Base-by-base conservation (phyloP, 2,113 vertebrate genomes). In the Rhabdornis inornatus region DNA sequence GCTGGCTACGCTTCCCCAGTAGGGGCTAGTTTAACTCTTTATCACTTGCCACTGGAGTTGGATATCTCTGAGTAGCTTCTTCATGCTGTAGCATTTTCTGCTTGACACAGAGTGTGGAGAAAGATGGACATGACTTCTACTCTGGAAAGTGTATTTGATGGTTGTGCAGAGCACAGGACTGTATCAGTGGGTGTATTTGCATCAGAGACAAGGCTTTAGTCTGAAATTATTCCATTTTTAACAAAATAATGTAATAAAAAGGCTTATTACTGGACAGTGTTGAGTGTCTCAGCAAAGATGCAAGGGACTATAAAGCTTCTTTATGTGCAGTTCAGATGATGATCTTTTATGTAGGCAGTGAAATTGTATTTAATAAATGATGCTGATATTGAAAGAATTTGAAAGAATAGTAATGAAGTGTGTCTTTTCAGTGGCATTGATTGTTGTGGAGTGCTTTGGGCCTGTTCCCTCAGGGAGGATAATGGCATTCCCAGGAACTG, bases 141-240 rank as follows among this genome's bases (percentile, higher is more conserved):
- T 56, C 15, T 17, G 45, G 15, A 52, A 24, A 52, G 30, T 44
- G 0, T 7, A 5, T 76, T 30, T 72, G 80, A 20, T 55, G 8
- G 33, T 23, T 45, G 59, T 8, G 2, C 28, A 23, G 12, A 52
- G 63, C 24, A 24, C 33, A 2, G 2, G 42, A 7, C 30, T 70
- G 0, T 49, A 3, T 57, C 44, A 13, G 0, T 3, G 2, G 31
- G 12, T 69, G 1, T 28, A 19, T 69, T 39, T 89, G 49, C 40
- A 31, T 42, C n/a, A 35, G 76, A 63, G 42, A 27, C 33, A 25
- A 75, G 35, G 72, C 15, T 80, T 72, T 53, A 15, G 9, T 33
- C 37, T 61, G 66, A 57, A 70, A 45, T 45, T 1, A 16, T 66
- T 59, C 42, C 4, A 9, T 56, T 81, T 40, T 63, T 47, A 84